Percentiles rank a stretch among this genome's conserved stretches.
Evolutionary conservation across 2,113 vertebrate species (phyloP).

Genomic region (Malurus alboscapulatus): DNA sequence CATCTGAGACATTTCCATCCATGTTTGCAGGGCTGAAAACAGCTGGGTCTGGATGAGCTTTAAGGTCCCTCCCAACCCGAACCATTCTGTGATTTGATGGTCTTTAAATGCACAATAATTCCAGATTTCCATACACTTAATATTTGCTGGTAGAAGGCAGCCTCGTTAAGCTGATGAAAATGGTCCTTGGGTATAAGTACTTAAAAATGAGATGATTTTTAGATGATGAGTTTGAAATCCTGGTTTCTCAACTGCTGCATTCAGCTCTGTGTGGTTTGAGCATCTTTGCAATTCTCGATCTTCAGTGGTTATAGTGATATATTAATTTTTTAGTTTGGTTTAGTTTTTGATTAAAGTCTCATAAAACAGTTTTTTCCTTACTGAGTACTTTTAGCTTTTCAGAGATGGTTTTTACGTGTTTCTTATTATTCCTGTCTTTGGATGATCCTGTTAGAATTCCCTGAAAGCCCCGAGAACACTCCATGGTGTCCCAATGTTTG

Average conservation of each 20-base stretch:
- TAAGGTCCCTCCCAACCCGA: background rate
- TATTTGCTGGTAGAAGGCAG: background rate
- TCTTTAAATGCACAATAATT: background rate
- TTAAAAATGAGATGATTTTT: background rate
- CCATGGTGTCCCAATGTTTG: background rate
- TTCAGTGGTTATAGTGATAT: fast-evolving
- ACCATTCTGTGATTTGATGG: background rate
- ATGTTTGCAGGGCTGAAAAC: background rate
- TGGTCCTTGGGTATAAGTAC: background rate
- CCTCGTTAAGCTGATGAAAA: background rate
- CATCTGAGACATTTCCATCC: background rate
- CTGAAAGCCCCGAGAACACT: background rate
- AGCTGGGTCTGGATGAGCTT: background rate
- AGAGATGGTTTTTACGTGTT: background rate
- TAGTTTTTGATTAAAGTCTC: background rate
- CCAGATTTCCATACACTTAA: background rate
- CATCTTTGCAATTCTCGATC: background rate
- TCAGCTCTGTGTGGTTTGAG: background rate
- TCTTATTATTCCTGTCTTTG: background rate
- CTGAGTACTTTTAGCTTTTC: background rate
- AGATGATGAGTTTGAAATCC: background rate
- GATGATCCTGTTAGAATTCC: background rate
- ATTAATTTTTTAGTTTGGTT: background rate
- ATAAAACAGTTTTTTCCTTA: background rate
- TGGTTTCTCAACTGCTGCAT: background rate